phyloP scores from a whole-genome alignment of 2,113 vertebrate genomes.

The Actinemys pallida region DNA sequence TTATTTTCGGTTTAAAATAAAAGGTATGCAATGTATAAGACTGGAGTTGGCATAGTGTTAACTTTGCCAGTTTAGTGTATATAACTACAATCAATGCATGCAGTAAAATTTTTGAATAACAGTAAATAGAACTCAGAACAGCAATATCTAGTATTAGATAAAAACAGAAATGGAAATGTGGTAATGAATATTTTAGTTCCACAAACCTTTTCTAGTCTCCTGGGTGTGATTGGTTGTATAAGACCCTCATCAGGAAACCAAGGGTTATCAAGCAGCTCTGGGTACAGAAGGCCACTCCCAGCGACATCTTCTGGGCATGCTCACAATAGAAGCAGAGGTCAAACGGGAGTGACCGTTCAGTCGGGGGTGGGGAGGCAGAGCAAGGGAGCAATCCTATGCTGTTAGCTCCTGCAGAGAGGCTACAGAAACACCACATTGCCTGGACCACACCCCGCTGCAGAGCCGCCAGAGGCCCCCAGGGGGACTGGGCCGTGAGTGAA shows the following conservation, averaged over 20 bases:
- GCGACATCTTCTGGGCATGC: no score
- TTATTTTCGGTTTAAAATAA: no score
- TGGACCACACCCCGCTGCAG: neutral
- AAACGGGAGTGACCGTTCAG: no score
- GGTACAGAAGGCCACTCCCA: no score
- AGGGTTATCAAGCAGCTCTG: no score
- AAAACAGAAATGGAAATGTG: neutral
- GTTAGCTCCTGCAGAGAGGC: neutral
- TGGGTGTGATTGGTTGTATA: no score
- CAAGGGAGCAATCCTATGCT: neutral
- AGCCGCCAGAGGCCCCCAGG: neutral
- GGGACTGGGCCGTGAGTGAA: neutral
- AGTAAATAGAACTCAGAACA: constrained; percentile 12
- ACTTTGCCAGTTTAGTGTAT: neutral
- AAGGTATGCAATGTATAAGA: neutral
- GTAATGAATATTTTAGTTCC: constrained; percentile 37
- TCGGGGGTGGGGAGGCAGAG: no score
- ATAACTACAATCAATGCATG: neutral
- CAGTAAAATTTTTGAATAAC: neutral
- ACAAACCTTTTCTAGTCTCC: neutral
- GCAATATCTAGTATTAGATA: neutral
- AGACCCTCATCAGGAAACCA: no score
- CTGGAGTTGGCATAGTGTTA: neutral
- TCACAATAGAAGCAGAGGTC: no score
- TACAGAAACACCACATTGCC: neutral